These are phyloP conservation scores for Sebastes schlegelii DNA, from an alignment of 2,113 vertebrate species.

Conservation along the genomic window DNA sequence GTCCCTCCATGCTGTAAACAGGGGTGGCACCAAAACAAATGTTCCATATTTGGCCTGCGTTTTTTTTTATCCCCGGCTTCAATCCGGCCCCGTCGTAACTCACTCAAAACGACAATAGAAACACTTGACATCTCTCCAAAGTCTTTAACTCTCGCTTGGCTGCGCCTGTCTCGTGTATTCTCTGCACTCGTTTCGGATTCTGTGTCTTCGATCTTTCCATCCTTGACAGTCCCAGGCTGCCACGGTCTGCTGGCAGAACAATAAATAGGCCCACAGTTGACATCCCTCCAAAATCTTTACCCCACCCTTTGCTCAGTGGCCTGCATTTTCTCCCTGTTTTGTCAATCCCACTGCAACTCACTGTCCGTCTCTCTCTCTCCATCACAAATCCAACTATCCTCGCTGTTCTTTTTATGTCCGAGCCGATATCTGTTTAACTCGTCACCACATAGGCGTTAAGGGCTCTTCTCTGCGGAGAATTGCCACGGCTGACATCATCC, in stretches of 20 bases:
- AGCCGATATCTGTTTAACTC: conserved; percentile 38
- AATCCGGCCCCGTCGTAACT: conserved; percentile 5
- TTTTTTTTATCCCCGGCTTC: conserved; percentile 29
- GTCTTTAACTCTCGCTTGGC: conserved; percentile 59
- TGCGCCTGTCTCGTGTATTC: conserved; percentile 16
- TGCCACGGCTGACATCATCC: conserved; percentile 55
- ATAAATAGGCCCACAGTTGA: conserved; percentile 52
- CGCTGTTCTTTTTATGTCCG: conserved; percentile 34
- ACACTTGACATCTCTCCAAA: conserved; percentile 68
- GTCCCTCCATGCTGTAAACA: conserved; percentile 40
- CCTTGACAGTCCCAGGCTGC: conserved; percentile 39
- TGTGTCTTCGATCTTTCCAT: conserved; percentile 34
- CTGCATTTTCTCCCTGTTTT: conserved; percentile 48
- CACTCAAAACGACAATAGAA: conserved; percentile 55
- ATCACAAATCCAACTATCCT: conserved; percentile 24
- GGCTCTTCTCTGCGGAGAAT: conserved; percentile 32
- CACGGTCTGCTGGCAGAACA: conserved; percentile 59
- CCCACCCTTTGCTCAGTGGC: conserved; percentile 41
- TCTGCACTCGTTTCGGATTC: conserved; percentile 43
- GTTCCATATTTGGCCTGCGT: conserved; percentile 51
- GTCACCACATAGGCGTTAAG: conserved; percentile 17
- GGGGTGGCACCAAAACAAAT: conserved; percentile 12
- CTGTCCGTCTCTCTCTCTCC: neutral
- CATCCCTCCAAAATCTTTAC: conserved; percentile 57
- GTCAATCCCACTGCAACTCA: conserved; percentile 37